These are phyloP conservation scores for Zaprionus lachaisei DNA, from an alignment of 1,140 invertebrate species.

Conservation along the genomic window DNA sequence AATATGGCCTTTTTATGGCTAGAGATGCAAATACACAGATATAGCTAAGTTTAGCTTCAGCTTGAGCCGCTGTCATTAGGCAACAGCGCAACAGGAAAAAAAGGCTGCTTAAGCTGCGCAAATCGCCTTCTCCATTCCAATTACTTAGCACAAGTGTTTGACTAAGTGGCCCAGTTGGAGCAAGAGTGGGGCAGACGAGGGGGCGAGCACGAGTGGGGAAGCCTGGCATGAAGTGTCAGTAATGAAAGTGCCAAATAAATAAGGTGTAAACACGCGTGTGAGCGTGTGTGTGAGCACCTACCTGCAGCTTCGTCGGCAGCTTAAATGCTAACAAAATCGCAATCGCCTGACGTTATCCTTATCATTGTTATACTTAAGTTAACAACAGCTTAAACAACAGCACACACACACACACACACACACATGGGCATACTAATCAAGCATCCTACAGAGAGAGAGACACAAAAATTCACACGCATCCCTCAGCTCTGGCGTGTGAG, in stretches of 20 bases:
- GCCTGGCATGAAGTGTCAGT: slow-evolving; percentile 11
- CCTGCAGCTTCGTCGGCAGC: slow-evolving; percentile 42
- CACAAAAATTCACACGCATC: slow-evolving; percentile 14
- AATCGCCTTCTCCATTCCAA: slow-evolving; percentile 62
- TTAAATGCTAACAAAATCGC: slow-evolving; percentile 59
- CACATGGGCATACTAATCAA: slow-evolving; percentile 54
- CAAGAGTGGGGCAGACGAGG: not conserved
- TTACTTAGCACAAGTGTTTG: slow-evolving; percentile 72
- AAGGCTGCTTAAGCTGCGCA: slow-evolving; percentile 27
- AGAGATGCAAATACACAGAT: slow-evolving; percentile 15
- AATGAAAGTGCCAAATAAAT: slow-evolving; percentile 69
- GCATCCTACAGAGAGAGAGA: slow-evolving; percentile 25
- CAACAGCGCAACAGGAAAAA: slow-evolving; percentile 12
- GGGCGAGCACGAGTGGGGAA: not conserved
- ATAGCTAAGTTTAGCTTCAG: not conserved
- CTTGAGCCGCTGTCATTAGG: slow-evolving; percentile 16
- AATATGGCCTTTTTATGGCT: slow-evolving; percentile 29
- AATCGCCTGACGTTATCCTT: slow-evolving; percentile 74
- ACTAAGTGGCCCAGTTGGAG: slow-evolving; percentile 55
- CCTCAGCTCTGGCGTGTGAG: slow-evolving; percentile 38
- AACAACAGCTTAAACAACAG: slow-evolving; percentile 77
- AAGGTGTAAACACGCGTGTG: slow-evolving; percentile 66
- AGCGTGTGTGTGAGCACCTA: slow-evolving; percentile 15
- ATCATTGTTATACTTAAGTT: slow-evolving; percentile 82
- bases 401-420: not conserved